Base-by-base conservation (phyloP, 2,797 vertebrate genomes). In the Rhinophrynus dorsalis region DNA sequence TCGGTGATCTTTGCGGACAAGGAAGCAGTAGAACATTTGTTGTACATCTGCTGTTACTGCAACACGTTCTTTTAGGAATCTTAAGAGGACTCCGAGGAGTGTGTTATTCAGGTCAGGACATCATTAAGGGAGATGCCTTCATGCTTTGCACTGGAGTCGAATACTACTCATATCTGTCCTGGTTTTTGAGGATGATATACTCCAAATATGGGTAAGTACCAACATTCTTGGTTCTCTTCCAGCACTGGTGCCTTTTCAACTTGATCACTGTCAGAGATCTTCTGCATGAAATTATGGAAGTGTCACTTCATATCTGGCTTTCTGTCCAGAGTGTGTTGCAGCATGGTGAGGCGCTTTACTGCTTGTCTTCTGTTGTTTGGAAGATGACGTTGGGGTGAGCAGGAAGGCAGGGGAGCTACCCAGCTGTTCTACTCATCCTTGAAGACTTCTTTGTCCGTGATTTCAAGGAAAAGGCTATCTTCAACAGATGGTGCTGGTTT, bases 21-120 rank as follows among this genome's bases (percentile, higher is more conserved):
- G 1, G 10, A 79, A 79, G 11, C 38, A 59, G n/a, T 67, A 33
- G 13, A 74, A 74, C 62, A 71, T 71, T 15, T 75, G 74, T 24
- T 71, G 21, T 2, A 65, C 29, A 33, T 70, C 27, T 13, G 32
- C 47, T 30, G 37, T 59, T 7, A 71, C 2, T 17, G 69, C 47
- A 20, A 76, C 9, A 4, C 3, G 26, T 27, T 76, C 57, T 44
- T 37, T 67, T 7, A 15, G 9, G 20, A 75, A 71, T 9, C 3
- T 13, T 2, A 66, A 17, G 2, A 71, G 50, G 7, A 73, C 37
- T 2, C 61, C 35, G 1, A 66, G 17, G 5, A 66, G 17, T 2
- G 11, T 66, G 21, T 73, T 73, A 15, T 57, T 73, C 8, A 66
- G 32, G 60, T 73, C 35, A 78, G 70, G 0, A 76, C 56, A 1